Percentiles rank a stretch among this genome's conserved stretches.
These are phyloP conservation scores for Scaptomyza montana DNA, from an alignment of 1,140 invertebrate species.

Conservation along the genomic window DNA sequence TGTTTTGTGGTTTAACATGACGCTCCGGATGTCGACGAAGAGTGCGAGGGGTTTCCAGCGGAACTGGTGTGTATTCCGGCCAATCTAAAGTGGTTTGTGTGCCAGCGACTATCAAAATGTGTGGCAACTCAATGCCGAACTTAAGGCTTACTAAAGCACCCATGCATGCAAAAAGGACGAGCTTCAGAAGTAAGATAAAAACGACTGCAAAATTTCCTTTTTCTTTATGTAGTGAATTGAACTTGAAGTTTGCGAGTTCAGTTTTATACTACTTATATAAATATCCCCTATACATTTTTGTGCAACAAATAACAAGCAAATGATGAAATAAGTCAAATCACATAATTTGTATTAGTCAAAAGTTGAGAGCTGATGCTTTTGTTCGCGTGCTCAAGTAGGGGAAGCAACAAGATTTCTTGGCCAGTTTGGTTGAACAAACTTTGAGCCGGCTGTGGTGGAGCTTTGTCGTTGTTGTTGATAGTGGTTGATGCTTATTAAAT, in stretches of 20 bases:
- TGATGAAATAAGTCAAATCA: slow-evolving; percentile 69
- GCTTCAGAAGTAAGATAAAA: not conserved
- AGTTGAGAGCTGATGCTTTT: slow-evolving; percentile 63
- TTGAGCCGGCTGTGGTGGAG: slow-evolving; percentile 7
- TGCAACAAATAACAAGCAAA: slow-evolving; percentile 42
- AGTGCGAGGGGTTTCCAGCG: slow-evolving; percentile 15
- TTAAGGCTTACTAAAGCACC: slow-evolving; percentile 8
- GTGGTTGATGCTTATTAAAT: not conserved
- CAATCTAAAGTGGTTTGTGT: slow-evolving; percentile 66
- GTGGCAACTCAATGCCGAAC: slow-evolving; percentile 40
- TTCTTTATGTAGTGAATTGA: not conserved
- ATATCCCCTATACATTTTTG: not conserved
- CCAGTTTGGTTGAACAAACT: slow-evolving; percentile 29
- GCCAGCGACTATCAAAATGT: slow-evolving; percentile 63
- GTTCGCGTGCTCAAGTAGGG: slow-evolving; percentile 65
- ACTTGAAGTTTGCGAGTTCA: not conserved
- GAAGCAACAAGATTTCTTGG: not conserved
- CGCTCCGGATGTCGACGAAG: slow-evolving; percentile 18
- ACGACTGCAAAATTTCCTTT: not conserved
- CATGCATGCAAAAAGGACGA: slow-evolving; percentile 36
- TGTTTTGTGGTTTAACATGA: slow-evolving; percentile 75
- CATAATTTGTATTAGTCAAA: slow-evolving; percentile 73
- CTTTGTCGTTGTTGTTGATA: not conserved
- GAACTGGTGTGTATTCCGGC: slow-evolving; percentile 21
- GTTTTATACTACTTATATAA: not conserved